Evolutionary conservation across 2,797 vertebrate genomes (phyloP), one percentile per base, ranked within the genome.

Genomic region (Anguilla marmorata): DNA sequence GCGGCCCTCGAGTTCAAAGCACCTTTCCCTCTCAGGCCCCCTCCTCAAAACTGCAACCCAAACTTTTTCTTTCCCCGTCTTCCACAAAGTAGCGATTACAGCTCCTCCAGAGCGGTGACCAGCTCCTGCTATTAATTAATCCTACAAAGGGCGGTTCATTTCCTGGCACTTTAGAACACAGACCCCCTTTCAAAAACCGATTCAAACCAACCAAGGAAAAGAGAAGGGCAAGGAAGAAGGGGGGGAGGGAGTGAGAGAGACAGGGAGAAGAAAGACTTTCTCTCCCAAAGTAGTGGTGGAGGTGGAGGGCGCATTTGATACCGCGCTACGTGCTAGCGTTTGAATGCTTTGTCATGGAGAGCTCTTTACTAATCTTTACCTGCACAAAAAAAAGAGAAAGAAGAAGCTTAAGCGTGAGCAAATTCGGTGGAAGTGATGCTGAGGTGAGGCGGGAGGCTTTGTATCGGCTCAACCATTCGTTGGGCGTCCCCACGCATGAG

Each of bases 91-190:
- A 97, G 96, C 96, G 96, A 97, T 96, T 97, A 97, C 96, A 97
- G 95, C 95, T 96, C 95, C 90, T 90, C 83, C 85, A 87, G 90
- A 88, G 91, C 89, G 95, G 95, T 94, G 95, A 96, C 95, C 94
- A 95, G 96, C 97, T 98, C 96, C 97, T 96, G 96, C 97, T 97
- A 98, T 98, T 98, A 99, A 99, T 99, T 98, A 99, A 98, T 99
- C 96, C 97, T 95, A 98, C 97, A 99, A 99, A 98, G 48, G 45
- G 72, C 66, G 96, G 94, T 97, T 98, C 97, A 97, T 98, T 98
- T 99, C 97, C 98, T 97, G 97, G 97, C 97, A 97, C 97, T 54
- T 98, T 96, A 95, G 95, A 95, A 96, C 96, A 97, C 96, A 98
- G 96, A 85, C 60, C 96, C 95, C 94, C 91, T 96, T 97, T 98